phyloP scores from a whole-genome alignment of 2,113 vertebrate species.

The Hemibagrus wyckioides region DNA sequence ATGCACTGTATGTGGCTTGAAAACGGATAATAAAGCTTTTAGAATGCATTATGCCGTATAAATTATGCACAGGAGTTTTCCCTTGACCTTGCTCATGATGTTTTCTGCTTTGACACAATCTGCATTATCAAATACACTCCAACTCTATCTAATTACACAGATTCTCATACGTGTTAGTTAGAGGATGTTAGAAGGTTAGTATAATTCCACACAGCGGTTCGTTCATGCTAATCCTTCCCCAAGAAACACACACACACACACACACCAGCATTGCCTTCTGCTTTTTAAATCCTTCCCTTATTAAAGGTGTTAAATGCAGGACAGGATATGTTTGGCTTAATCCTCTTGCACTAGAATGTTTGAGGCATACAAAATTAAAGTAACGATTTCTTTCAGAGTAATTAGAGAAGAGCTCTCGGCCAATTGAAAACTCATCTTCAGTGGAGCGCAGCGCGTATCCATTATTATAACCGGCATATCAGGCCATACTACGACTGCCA shows the following conservation, averaged over 20 bases:
- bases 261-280: not conserved
- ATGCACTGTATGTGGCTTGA: not conserved
- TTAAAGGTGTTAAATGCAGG: conserved; percentile 21
- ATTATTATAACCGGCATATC: conserved; percentile 14
- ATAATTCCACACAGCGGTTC: not conserved
- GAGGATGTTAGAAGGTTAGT: not conserved
- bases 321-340: conserved; percentile 4
- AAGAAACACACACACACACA: not conserved
- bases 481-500: not conserved
- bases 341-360: not conserved
- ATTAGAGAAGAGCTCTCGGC: conserved; percentile 27
- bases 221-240: conserved; percentile 18
- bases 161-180: not conserved
- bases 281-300: conserved; percentile 3
- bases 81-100: not conserved
- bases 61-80: not conserved
- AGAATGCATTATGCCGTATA: not conserved
- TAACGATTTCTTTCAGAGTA: conserved; percentile 33
- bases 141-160: not conserved
- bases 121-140: not conserved
- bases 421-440: conserved; percentile 27
- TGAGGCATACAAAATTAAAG: conserved; percentile 29
- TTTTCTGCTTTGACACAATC: not conserved
- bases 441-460: conserved; percentile 9
- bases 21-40: not conserved